These are phyloP conservation scores for Caiman crocodilus DNA, from an alignment of 2,797 vertebrate genomes.

Conservation along the genomic window DNA sequence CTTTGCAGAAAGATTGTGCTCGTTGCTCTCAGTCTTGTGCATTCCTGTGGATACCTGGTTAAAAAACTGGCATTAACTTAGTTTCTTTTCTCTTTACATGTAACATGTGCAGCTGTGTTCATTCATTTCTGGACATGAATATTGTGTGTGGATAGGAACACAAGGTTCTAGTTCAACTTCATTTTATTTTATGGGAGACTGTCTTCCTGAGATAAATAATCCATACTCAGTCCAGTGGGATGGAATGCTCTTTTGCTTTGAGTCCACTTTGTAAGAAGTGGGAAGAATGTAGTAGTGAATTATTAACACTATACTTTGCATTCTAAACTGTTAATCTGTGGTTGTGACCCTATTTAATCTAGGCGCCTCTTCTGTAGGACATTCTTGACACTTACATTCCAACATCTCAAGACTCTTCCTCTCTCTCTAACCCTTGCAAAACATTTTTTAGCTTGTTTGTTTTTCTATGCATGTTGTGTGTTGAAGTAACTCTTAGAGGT, in stretches of 20 bases:
- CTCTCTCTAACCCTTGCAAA: too few relatives aligned
- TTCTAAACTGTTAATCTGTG: neutral
- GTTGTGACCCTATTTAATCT: neutral
- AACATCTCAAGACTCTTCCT: too few relatives aligned
- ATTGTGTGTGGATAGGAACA: neutral
- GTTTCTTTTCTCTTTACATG: accelerated
- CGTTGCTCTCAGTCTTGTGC: slow-evolving; percentile 33
- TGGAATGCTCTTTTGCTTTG: accelerated
- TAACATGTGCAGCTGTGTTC: neutral
- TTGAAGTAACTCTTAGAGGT: neutral
- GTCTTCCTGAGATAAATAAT: accelerated
- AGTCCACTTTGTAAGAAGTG: neutral
- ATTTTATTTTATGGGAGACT: neutral
- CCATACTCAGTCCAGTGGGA: accelerated
- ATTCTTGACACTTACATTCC: too few relatives aligned
- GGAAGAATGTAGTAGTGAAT: neutral
- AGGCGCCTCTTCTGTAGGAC: too few relatives aligned
- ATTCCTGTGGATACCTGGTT: neutral
- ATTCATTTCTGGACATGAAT: neutral
- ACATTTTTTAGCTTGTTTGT: too few relatives aligned
- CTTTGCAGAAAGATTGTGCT: neutral
- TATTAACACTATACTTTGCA: neutral
- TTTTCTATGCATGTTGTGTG: too few relatives aligned
- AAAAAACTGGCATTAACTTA: neutral
- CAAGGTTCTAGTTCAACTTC: neutral